phyloP scores from a whole-genome alignment of 2,797 vertebrate genomes.

The Pseudochirops corinnae region DNA sequence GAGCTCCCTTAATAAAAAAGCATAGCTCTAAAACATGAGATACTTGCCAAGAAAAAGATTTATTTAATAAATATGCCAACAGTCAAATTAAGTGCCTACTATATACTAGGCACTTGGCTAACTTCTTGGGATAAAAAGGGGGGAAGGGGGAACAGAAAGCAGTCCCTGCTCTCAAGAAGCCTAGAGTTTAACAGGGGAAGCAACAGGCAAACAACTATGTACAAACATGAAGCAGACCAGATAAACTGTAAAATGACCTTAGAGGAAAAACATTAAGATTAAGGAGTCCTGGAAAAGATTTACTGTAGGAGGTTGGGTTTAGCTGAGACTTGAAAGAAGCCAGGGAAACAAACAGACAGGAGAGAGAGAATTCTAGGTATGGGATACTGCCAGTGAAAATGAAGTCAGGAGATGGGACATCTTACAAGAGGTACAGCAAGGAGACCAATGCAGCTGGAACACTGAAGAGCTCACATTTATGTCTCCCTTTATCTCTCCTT shows the following conservation, averaged over 20 bases:
- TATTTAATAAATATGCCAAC: background rate
- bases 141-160: background rate
- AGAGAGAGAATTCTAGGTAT: background rate
- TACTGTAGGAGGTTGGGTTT: background rate
- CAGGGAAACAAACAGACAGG: background rate
- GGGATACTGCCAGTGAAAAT: background rate
- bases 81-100: background rate
- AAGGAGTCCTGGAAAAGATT: background rate
- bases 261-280: background rate
- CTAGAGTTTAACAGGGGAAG: background rate
- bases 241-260: background rate
- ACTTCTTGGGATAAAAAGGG: background rate
- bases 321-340: background rate
- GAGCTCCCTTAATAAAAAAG: background rate
- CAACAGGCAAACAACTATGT: background rate
- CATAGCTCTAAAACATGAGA: background rate
- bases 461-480: background rate
- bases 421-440: background rate
- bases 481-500: background rate
- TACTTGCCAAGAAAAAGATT: background rate
- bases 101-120: background rate
- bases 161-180: background rate
- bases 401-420: background rate
- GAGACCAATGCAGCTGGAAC: background rate
- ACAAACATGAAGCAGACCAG: background rate